Evolutionary conservation across 1,140 invertebrate genomes (phyloP), one percentile per base, ranked within the genome.

Genomic region (Psilanteris sp.): DNA sequence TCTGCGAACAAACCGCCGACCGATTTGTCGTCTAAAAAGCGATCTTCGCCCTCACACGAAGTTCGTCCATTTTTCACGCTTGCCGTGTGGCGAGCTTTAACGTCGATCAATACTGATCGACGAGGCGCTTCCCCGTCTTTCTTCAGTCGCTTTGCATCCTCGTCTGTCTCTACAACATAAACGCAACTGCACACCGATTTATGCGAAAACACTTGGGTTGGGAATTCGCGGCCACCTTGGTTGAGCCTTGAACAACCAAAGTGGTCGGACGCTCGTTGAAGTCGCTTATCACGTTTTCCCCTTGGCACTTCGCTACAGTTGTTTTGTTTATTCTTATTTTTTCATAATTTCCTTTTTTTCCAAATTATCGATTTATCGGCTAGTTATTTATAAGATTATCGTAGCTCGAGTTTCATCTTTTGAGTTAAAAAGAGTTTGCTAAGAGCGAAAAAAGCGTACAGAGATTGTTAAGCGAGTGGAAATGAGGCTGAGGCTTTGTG

Each of bases 91-190:
- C 44, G 37, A 71, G 37, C 43, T 31, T 7, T 61, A 16, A 61
- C 67, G 46, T 62, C 55, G 67, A 71, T 71, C 67, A 62, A 71
- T 71, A 71, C 67, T 54, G 55, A 71, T 71, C 67, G 46, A 71
- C 36, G 43, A 37, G 44, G 54, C 55, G 31, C 37, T 37, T 39
- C 22, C 44, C 48, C 26, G n/a, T 46, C 8, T 43, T 44, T 15
- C 9, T 11, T n/a, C 39, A 24, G 13, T 6, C n/a, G n/a, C n/a
- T 44, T 32, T 37, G 20, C 57, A 48, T 62, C 24, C 15, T 34
- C 11, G 31, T 55, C 7, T 10, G 26, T 11, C 7, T 16, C 22
- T n/a, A 22, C 11, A 32, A 22, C 8, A 31, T 34, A 24, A 26
- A 14, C 36, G 18, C 6, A 8, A 22, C 18, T 13, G 62, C 10